Evolutionary conservation across 2,113 vertebrate genomes (phyloP).

Genomic region (Camelus bactrianus): DNA sequence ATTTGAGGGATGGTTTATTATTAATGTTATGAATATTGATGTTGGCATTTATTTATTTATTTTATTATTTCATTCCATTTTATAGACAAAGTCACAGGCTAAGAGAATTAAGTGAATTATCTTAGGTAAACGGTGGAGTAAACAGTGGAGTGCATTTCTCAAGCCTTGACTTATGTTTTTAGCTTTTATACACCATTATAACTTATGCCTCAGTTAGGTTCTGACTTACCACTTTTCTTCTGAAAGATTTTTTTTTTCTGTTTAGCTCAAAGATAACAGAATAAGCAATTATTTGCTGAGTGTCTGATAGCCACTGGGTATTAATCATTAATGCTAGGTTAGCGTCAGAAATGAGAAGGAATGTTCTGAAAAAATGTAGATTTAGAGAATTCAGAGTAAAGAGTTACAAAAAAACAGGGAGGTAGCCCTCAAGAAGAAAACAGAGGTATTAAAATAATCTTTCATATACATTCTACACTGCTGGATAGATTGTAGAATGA

Average conservation of each 20-base stretch:
- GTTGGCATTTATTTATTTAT: neutral
- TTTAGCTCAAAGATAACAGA: neutral
- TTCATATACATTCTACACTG: neutral
- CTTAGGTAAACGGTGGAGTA: neutral
- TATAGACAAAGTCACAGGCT: neutral
- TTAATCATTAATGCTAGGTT: neutral
- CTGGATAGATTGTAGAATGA: neutral
- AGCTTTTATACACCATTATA: neutral
- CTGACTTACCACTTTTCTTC: neutral
- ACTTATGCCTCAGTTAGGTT: neutral
- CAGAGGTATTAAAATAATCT: neutral
- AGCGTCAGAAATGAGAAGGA: neutral
- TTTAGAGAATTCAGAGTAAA: neutral
- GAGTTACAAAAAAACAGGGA: neutral
- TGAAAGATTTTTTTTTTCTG: neutral
- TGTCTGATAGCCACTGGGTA: neutral
- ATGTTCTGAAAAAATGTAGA: neutral
- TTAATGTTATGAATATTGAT: neutral
- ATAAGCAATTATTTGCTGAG: neutral
- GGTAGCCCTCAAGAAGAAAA: neutral
- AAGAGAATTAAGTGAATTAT: neutral
- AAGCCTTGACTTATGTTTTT: neutral
- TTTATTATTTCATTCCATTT: neutral
- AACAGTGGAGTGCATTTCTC: neutral
- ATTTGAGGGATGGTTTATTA: neutral